Conservation (phyloP, 2,113 vertebrate species). For the Syngnathus typhle region DNA sequence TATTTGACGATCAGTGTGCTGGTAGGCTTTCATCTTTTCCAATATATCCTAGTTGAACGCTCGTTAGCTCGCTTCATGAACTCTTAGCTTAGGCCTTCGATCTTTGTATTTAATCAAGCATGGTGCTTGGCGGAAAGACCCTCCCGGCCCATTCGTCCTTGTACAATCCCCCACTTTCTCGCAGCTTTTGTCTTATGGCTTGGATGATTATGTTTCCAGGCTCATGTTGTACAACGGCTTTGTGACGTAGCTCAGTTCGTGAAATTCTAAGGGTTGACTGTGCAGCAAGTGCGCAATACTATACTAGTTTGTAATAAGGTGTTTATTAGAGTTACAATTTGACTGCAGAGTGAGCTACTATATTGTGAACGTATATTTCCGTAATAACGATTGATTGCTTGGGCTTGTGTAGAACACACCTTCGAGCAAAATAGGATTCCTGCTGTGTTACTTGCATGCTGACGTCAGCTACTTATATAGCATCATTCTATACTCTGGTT, state of each 20-base stretch:
- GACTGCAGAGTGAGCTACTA: background rate
- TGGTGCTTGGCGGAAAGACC: constrained; percentile 45
- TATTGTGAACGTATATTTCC: background rate
- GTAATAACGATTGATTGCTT: background rate
- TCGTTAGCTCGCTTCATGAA: constrained; percentile 22
- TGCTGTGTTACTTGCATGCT: background rate
- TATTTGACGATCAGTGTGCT: background rate
- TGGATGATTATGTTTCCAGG: background rate
- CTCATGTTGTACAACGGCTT: constrained; percentile 8
- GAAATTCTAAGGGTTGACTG: constrained; percentile 9
- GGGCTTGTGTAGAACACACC: background rate
- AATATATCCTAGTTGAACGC: constrained; percentile 17
- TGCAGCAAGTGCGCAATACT: constrained; percentile 11
- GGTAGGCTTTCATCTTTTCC: constrained; percentile 42
- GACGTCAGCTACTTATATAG: background rate
- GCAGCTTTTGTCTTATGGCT: background rate
- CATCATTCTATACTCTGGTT: background rate
- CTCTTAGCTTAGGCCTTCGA: constrained; percentile 60
- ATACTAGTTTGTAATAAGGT: background rate
- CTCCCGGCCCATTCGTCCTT: constrained; percentile 20
- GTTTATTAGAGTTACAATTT: background rate
- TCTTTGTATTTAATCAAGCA: constrained; percentile 56
- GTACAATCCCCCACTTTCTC: constrained; percentile 33
- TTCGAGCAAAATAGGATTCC: background rate
- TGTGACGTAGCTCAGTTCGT: constrained; percentile 26